These are phyloP conservation scores for Chelonoidis abingdonii DNA, from an alignment of 2,113 vertebrate genomes.

Conservation along the genomic window DNA sequence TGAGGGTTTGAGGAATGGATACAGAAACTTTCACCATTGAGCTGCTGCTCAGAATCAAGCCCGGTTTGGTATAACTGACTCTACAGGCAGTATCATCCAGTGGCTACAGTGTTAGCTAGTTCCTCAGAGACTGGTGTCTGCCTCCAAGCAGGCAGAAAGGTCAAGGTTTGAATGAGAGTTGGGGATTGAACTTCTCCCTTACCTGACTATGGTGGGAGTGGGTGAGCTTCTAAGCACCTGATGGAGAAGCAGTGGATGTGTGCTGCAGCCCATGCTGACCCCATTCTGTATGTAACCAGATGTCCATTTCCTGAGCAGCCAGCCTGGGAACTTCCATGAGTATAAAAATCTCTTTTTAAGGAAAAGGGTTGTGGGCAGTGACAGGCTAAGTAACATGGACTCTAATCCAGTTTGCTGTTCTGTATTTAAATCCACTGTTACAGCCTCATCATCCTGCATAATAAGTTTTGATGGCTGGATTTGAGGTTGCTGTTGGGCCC, in stretches of 20 bases:
- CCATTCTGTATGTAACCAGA: neutral
- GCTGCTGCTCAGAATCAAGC: neutral
- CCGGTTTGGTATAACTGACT: neutral
- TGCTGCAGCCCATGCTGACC: neutral
- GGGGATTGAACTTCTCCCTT: neutral
- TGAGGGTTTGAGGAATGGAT: neutral
- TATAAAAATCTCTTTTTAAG: neutral
- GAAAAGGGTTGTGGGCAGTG: slow-evolving; percentile 21
- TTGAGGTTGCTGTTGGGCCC: rapidly evolving
- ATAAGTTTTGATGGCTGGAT: neutral
- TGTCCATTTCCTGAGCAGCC: neutral
- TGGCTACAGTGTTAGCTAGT: neutral
- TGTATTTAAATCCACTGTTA: slow-evolving; percentile 35
- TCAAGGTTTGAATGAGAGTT: neutral
- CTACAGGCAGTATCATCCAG: neutral
- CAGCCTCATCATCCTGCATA: neutral
- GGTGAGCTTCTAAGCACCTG: neutral
- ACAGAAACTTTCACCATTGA: neutral
- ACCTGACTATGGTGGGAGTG: rapidly evolving
- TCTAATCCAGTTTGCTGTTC: neutral
- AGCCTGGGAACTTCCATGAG: neutral
- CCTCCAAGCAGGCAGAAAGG: neutral
- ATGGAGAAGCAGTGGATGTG: neutral
- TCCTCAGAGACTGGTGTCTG: no score
- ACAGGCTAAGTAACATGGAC: neutral